Evolutionary conservation across 2,113 vertebrate genomes (phyloP).

Genomic region (Bothrops jararaca): DNA sequence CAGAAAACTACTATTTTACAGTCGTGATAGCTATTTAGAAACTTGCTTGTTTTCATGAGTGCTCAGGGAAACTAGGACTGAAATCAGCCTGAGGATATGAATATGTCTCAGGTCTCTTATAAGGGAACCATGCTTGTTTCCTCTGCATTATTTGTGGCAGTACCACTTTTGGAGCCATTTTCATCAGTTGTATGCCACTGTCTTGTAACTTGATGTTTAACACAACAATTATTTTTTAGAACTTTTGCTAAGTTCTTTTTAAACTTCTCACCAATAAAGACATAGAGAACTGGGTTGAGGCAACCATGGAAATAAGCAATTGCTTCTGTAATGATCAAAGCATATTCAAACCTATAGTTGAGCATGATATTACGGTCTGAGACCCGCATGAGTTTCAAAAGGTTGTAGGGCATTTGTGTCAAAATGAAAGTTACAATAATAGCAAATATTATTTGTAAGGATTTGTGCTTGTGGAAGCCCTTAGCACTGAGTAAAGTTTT

Average conservation of each 20-base stretch:
- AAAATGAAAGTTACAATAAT: slow-evolving; percentile 60
- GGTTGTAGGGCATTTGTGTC: slow-evolving; percentile 63
- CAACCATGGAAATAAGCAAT: slow-evolving; percentile 66
- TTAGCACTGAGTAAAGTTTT: slow-evolving; percentile 54
- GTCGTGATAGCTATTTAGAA: neutral
- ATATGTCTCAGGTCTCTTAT: slow-evolving; percentile 5
- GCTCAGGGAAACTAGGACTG: neutral
- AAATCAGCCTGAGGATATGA: neutral
- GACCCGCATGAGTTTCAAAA: slow-evolving; percentile 48
- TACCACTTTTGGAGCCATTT: slow-evolving; percentile 52
- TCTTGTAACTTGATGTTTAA: slow-evolving; percentile 9
- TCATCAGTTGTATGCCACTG: slow-evolving; percentile 41
- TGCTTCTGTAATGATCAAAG: slow-evolving; percentile 52
- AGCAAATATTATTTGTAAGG: slow-evolving; percentile 63
- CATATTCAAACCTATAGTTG: slow-evolving; percentile 26
- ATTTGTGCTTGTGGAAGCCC: slow-evolving; percentile 63
- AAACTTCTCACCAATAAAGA: slow-evolving; percentile 68
- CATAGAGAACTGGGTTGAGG: slow-evolving; percentile 70
- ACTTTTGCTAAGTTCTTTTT: slow-evolving; percentile 64
- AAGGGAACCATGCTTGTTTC: slow-evolving; percentile 53
- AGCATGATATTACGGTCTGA: slow-evolving; percentile 4
- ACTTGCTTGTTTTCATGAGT: neutral
- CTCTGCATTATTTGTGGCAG: slow-evolving; percentile 42
- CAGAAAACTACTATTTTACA: neutral
- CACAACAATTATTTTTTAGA: slow-evolving; percentile 44